phyloP scores from a whole-genome alignment of 2,113 vertebrate genomes.

The Chroicocephalus ridibundus region DNA sequence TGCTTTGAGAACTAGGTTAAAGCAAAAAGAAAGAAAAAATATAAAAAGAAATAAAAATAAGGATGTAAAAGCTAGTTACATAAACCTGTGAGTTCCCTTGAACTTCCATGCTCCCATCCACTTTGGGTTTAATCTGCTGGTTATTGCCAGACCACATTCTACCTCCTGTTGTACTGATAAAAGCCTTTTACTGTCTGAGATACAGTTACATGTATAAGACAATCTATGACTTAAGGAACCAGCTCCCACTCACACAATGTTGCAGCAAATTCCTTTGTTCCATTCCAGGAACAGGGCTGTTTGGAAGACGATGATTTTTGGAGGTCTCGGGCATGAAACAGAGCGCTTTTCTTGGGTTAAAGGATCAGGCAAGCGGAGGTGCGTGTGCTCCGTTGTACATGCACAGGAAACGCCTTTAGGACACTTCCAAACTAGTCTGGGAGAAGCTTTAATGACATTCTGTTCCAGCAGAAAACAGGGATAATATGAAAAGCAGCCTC shows the following conservation, averaged over 20 bases:
- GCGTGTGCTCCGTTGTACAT: fast-evolving
- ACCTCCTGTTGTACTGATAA: background rate
- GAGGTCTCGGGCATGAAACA: background rate
- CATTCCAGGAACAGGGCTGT: background rate
- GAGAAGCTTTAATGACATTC: background rate
- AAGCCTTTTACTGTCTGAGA: background rate
- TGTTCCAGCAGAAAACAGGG: background rate
- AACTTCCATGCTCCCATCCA: background rate
- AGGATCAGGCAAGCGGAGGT: background rate
- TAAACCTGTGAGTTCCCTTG: too few species aligned
- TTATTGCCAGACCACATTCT: background rate
- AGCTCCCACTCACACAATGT: background rate
- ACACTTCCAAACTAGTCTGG: background rate
- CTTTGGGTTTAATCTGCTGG: background rate
- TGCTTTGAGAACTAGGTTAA: background rate
- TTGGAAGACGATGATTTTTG: background rate
- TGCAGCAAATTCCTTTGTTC: background rate
- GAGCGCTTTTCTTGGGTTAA: background rate
- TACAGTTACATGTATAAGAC: background rate
- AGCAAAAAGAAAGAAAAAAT: background rate
- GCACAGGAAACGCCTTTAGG: background rate
- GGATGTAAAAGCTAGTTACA: background rate
- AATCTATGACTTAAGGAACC: background rate
- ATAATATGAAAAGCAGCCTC: background rate
- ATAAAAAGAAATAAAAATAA: background rate